Percentiles rank a stretch among this genome's conserved stretches.
Evolutionary conservation across 2,888 invertebrate species (phyloP).

Genomic region (Strigamia maritima): DNA sequence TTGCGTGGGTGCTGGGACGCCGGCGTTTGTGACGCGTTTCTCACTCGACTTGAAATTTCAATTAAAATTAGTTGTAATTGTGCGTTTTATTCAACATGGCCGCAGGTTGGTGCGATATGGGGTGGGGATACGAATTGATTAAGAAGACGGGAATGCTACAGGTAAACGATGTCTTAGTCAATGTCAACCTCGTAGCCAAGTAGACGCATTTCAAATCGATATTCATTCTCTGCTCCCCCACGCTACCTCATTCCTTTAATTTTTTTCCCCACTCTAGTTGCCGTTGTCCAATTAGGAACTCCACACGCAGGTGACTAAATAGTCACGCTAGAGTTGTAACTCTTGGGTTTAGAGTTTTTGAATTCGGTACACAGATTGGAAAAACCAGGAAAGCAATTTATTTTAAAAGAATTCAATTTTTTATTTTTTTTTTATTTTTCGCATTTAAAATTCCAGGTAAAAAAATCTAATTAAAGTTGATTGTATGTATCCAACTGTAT

Average conservation of each 20-base stretch:
- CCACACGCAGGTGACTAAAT: constrained; percentile 11
- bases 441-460: too few relatives aligned
- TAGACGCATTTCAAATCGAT: not conserved
- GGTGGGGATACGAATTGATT: not conserved
- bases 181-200: not conserved
- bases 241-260: not conserved
- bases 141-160: not conserved
- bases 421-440: too few relatives aligned
- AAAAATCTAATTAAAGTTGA: too few relatives aligned
- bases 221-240: not conserved
- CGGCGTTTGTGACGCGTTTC: constrained; percentile 31
- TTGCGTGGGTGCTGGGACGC: constrained; percentile 34
- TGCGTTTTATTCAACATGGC: constrained; percentile 31
- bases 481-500: too few relatives aligned
- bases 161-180: constrained; percentile 24
- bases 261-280: not conserved
- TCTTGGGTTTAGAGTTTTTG: not conserved
- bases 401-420: not conserved
- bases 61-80: constrained; percentile 38
- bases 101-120: not conserved
- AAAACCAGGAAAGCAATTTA: too few relatives aligned
- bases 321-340: not conserved
- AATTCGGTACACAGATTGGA: not conserved
- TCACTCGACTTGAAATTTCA: constrained; percentile 38
- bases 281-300: constrained; percentile 1